phyloP scores from a whole-genome alignment of 2,888 invertebrate species.

The Lycocerus yunnanus region DNA sequence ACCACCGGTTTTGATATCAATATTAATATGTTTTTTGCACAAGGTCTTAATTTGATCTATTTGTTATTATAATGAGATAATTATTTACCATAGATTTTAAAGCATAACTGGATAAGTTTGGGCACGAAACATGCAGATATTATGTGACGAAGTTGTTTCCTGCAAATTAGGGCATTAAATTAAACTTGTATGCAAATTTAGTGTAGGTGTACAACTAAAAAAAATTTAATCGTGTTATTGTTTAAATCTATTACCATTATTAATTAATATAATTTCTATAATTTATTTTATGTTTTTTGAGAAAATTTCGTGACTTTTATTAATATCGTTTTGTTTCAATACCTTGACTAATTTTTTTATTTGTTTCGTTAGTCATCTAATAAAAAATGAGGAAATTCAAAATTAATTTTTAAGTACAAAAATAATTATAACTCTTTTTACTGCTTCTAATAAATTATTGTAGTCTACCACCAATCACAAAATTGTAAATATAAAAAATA shows the following conservation, averaged over 20 bases:
- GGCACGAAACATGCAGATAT: neutral
- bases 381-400: neutral
- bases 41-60: slow-evolving; percentile 7
- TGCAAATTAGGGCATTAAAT: neutral
- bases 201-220: slow-evolving; percentile 2
- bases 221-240: neutral
- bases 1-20: neutral
- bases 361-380: neutral
- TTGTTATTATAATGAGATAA: slow-evolving; percentile 14
- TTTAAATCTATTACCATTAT: neutral
- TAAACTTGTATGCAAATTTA: slow-evolving; percentile 5
- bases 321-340: neutral
- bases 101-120: slow-evolving; percentile 14
- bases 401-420: neutral
- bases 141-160: slow-evolving; percentile 6
- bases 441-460: neutral
- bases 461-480: neutral
- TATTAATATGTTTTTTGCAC: slow-evolving; percentile 5
- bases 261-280: neutral
- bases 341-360: neutral
- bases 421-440: neutral
- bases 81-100: neutral
- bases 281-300: neutral
- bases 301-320: neutral
- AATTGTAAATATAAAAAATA: neutral